phyloP scores from a whole-genome alignment of 1,140 invertebrate genomes.

The Bombus waltoni region DNA sequence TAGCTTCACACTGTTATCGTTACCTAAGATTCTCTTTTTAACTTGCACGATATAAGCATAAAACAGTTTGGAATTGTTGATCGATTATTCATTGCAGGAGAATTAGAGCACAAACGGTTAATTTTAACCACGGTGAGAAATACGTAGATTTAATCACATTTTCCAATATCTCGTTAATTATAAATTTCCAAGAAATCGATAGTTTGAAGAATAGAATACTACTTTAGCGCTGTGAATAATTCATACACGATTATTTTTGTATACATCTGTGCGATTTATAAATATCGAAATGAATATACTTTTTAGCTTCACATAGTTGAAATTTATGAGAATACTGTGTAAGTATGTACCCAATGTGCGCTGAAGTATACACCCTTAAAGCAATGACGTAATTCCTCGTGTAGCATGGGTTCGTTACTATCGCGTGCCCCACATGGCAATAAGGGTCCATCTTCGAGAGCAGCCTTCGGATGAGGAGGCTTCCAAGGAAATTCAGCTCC shows the following conservation, averaged over 20 bases:
- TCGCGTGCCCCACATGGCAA: conserved; percentile 83
- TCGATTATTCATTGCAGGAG: background rate
- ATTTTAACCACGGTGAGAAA: background rate
- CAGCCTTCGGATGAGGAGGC: conserved; percentile 84
- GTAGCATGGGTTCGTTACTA: conserved; percentile 82
- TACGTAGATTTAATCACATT: background rate
- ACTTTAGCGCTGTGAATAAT: background rate
- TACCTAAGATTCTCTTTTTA: background rate
- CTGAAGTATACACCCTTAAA: conserved; percentile 91
- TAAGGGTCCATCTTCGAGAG: conserved; percentile 85
- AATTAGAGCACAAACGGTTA: background rate
- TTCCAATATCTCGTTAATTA: background rate
- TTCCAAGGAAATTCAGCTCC: conserved; percentile 89
- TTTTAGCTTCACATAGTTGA: background rate
- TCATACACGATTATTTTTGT: no score
- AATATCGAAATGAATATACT: background rate
- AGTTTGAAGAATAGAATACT: background rate
- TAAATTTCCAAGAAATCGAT: background rate
- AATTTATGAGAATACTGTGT: background rate
- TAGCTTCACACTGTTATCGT: background rate
- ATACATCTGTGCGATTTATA: no score
- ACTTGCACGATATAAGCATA: background rate
- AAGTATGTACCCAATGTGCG: conserved; percentile 88
- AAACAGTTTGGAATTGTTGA: background rate
- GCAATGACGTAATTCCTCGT: conserved; percentile 84